Percentiles rank a stretch among this genome's conserved stretches.
phyloP scores from a whole-genome alignment of 1,140 invertebrate genomes.

The Drosophila elegans region DNA sequence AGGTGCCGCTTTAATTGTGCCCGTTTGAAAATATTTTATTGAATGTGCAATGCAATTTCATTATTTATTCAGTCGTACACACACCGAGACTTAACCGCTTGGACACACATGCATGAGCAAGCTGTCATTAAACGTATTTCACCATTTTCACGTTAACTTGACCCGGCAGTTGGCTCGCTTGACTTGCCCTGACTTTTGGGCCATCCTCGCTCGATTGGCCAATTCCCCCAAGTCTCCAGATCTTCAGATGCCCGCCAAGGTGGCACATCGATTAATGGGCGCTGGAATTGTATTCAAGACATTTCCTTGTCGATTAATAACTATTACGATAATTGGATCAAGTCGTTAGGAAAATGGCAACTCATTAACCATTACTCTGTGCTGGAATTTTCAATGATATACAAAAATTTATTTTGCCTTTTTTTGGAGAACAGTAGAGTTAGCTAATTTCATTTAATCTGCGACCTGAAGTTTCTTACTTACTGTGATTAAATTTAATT shows the following conservation, averaged over 20 bases:
- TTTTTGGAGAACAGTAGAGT: not conserved
- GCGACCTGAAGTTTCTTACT: not conserved
- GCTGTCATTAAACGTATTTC: constrained; percentile 55
- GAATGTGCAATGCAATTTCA: constrained; percentile 68
- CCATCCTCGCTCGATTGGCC: constrained; percentile 36
- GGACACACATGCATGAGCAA: constrained; percentile 24
- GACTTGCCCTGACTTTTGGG: constrained; percentile 44
- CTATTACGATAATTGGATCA: constrained; percentile 55
- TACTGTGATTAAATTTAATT: not conserved
- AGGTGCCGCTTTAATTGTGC: constrained; percentile 63
- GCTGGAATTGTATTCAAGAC: constrained; percentile 26
- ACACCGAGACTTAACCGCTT: constrained; percentile 6
- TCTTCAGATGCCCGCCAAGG: not conserved
- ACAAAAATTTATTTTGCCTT: constrained; percentile 3
- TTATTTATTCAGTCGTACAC: constrained; percentile 51
- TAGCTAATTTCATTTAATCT: not conserved
- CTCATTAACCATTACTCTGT: constrained; percentile 1
- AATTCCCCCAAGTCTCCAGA: constrained; percentile 6
- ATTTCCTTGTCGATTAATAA: constrained; percentile 62
- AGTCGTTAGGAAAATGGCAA: constrained; percentile 17
- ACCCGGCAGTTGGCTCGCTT: constrained; percentile 31
- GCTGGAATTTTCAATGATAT: not conserved
- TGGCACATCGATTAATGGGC: constrained; percentile 30
- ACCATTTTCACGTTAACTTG: constrained; percentile 58
- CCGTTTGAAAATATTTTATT: constrained; percentile 59